These are phyloP conservation scores for Oxyura jamaicensis DNA, from an alignment of 2,113 vertebrate species.

Conservation along the genomic window DNA sequence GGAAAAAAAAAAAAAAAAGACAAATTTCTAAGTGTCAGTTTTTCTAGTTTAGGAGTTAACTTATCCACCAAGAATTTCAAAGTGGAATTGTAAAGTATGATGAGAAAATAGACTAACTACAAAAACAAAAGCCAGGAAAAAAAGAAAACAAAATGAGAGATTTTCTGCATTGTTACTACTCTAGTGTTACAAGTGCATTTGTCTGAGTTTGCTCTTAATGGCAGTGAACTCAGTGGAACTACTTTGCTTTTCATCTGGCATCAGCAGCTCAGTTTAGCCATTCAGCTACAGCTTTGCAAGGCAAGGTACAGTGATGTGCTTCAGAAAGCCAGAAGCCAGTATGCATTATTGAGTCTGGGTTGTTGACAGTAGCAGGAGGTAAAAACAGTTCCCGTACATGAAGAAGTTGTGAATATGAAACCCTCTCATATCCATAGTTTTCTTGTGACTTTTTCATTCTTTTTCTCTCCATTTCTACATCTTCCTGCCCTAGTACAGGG, in stretches of 20 bases:
- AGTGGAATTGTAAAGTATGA: not conserved
- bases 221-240: not conserved
- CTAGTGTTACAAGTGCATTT: not conserved
- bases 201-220: not conserved
- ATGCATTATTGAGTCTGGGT: not conserved
- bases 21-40: not conserved
- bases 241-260: not conserved
- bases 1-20: not conserved
- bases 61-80: constrained; percentile 3
- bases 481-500: not conserved
- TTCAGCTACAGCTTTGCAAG: not conserved
- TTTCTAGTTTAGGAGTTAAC: not conserved
- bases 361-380: not conserved
- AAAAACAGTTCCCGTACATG: not conserved
- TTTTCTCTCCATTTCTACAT: not conserved
- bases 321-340: not conserved
- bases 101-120: not conserved
- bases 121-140: not conserved
- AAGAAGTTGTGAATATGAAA: not conserved
- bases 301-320: not conserved
- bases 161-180: not conserved
- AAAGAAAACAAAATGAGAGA: not conserved
- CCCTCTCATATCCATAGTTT: not conserved
- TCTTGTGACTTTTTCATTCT: not conserved
- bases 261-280: not conserved